Evolutionary conservation across 2,113 vertebrate genomes (phyloP), one percentile per base, ranked within the genome.

Genomic region (Pterophyllum scalare): DNA sequence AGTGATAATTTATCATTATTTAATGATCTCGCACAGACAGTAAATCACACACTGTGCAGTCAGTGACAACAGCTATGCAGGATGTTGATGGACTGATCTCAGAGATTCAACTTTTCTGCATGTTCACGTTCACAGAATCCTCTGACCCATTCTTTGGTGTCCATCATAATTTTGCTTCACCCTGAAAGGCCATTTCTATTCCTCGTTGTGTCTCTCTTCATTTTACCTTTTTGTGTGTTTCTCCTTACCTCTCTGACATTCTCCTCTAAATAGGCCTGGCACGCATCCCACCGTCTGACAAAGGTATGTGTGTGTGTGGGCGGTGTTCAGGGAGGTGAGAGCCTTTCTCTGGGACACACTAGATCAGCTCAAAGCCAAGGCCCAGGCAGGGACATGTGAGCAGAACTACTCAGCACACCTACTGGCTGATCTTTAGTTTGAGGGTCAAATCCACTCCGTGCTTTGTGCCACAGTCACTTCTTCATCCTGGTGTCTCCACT

Each of bases 1-100:
- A 85, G 88, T 65, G 88, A 93, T 94, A 89, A 94, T 94, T 93
- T 59, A 94, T 94, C 92, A 94, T 95, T 89, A 94, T 94, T 95
- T 94, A 94, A 94, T 91, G 87, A 91, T 89, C 76, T 92, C 84
- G 82, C 84, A 65, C 87, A 80, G 89, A 93, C 83, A 85, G 77
- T 61, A 28, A 83, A 87, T 83, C 91, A 88, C 90, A 89, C 89
- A 84, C 75, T 88, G 87, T 58, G 83, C 87, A 87, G 88, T 88
- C 87, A 80, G 83, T 33, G 52, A 89, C 90, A 89, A 88, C 93
- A 94, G 83, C 93, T 93, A 92, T 88, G 90, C 65, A 8, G 40
- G 49, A 87, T 92, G 79, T 81, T 80, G 74, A 90, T 22, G 87
- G 52, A 70, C 75, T 79, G n/a, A 35, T 87, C 79, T 86, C 49